Evolutionary conservation across 1,140 invertebrate genomes (phyloP).

Genomic region (Lordiphosa mommai): DNA sequence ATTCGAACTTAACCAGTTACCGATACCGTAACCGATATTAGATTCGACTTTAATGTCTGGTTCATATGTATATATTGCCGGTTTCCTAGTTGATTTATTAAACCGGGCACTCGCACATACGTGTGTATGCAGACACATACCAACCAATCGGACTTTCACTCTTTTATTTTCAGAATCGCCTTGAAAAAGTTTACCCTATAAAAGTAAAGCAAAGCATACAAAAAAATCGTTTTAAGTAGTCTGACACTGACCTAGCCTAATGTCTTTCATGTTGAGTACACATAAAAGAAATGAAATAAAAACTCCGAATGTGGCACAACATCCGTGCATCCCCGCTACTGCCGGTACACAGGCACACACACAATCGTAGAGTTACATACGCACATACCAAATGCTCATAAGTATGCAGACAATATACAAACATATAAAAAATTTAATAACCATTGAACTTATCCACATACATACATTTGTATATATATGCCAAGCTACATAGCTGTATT

Average conservation of each 20-base stretch:
- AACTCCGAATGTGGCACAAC: conserved; percentile 58
- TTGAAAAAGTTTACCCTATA: conserved; percentile 57
- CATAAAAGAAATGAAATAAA: conserved; percentile 63
- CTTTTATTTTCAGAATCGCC: conserved; percentile 25
- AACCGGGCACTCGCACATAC: neutral
- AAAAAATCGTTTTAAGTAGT: conserved; percentile 56
- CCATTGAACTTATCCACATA: conserved; percentile 12
- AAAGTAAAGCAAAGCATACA: conserved; percentile 49
- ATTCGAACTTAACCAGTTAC: neutral
- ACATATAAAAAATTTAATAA: conserved; percentile 23
- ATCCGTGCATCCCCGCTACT: conserved; percentile 17
- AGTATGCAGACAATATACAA: conserved; percentile 1
- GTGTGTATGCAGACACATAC: neutral
- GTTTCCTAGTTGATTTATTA: neutral
- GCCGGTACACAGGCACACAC: neutral
- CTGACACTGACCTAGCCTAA: conserved; percentile 69
- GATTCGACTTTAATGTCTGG: too few relatives aligned
- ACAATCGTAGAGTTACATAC: neutral
- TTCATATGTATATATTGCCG: too few relatives aligned
- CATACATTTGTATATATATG: conserved; percentile 13
- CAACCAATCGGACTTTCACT: conserved; percentile 29
- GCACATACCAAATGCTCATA: conserved; percentile 4
- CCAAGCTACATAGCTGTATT: neutral
- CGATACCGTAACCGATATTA: too few relatives aligned
- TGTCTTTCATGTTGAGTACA: conserved; percentile 59